Evolutionary conservation across 1,140 invertebrate genomes (phyloP), one percentile per base, ranked within the genome.

Genomic region (Ooceraea biroi): DNA sequence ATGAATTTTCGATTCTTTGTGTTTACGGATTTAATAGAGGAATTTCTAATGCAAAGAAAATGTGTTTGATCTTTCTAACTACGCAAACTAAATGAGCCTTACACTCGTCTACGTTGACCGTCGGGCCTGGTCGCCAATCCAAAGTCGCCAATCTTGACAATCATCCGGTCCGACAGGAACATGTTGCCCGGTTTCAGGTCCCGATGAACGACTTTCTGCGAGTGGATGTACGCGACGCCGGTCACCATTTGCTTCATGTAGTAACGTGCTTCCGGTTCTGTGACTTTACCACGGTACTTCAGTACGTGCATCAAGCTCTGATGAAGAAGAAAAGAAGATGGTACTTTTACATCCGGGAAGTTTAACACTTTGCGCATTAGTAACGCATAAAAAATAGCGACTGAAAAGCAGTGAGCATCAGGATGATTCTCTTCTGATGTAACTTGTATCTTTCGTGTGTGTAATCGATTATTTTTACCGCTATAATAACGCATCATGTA

Each of bases 161-260:
- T 95, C 95, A 97, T 96, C 46, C 96, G 95, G 72, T 96, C 96
- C 85, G 96, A 96, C 14, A 97, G 94, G 90, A 97, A 97, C 91
- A 97, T 95, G 91, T 97, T 97, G 22, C 96, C 97, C 0, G 97
- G 94, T 90, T 97, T 97, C 36, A 97, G 93, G 93, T 97, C 97
- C 25, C 97, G 94, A 91, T 97, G 97, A 55, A 97, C 96, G 17
- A 97, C 95, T 83, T 95, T 95, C 73, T 95, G 95, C 44, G 94
- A 94, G 91, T 97, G 97, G 8, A 97, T 95, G 91, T 97, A 97
- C 71, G 95, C 94, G 44, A 97, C 96, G 0, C 96, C 97, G 63
- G 95, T 93, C 27, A 96, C 95, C 85, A 97, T 95, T 93, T 97
- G 97, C 46, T 95, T 94, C 88, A 97, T 95, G 93, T 97, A 97